Evolutionary conservation across 2,888 invertebrate species (phyloP), one percentile per base, ranked within the genome.

Genomic region (Tenthredo mesomela): DNA sequence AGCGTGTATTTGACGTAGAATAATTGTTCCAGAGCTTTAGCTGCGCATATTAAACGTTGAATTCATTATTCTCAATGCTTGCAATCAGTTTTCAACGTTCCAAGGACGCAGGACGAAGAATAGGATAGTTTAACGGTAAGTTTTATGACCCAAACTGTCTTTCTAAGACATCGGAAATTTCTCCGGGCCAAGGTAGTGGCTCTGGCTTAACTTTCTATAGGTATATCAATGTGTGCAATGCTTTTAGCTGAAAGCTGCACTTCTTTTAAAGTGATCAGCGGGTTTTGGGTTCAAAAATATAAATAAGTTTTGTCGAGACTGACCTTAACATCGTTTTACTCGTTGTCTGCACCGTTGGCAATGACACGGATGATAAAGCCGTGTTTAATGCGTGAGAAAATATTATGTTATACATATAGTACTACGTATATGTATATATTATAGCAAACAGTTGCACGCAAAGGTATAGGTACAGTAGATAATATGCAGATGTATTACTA

Each of bases 291-390:
- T 54, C 33, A 77, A 77, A 54, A 54, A 54, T 29, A 77, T 18
- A 50, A 15, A 77, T 50, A 40, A 61, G n/a, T 77, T 33, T 33
- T 15, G 18, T 18, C 33, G 50, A 29, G 25, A 50, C 80, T 83
- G 78, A 82, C 77, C 83, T 85, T 78, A 80, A 47, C 61, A 77
- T 78, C 77, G 61, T 54, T 85, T 61, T 21, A 21, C 7, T 61
- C 37, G 15, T 54, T 54, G 47, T 9, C 29, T 50, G 29, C 54
- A 50, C 12, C 61, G 70, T 21, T 85, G 84, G 67, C 84, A 86
- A 86, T 86, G 84, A 73, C 84, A 85, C 78, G 61, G 83, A 71
- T 86, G 61, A 84, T 86, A 86, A 83, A 78, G 33, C 77, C 50
- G 54, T 50, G 77, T 77, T 77, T 21, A 25, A 80, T 61, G 29